Evolutionary conservation across 2,797 vertebrate genomes (phyloP).

Genomic region (Poecilia picta): DNA sequence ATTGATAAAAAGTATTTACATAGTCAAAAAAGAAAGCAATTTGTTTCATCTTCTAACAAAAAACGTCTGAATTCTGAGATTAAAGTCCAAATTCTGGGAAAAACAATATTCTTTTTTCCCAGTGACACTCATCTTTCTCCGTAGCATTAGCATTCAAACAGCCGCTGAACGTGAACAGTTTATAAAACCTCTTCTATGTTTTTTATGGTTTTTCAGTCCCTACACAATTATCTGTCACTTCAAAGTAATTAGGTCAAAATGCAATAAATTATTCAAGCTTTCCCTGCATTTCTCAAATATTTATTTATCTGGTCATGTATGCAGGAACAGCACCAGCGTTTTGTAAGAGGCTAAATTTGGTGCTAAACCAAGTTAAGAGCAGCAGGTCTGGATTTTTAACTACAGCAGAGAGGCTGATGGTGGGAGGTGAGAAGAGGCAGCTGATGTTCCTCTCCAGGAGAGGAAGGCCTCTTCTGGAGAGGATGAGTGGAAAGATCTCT

Average conservation of each 20-base stretch:
- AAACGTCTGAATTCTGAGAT: no score
- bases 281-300: neutral
- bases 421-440: constrained; percentile 70
- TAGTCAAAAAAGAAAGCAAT: no score
- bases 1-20: no score
- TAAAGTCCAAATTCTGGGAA: no score
- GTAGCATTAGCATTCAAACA: neutral
- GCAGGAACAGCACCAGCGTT: neutral
- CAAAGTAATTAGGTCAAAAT: constrained; percentile 9
- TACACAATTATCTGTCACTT: constrained; percentile 1
- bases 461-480: constrained; percentile 60
- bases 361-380: neutral
- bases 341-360: neutral
- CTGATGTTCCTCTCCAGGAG: constrained; percentile 66
- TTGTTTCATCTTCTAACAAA: no score
- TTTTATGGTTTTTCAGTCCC: neutral
- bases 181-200: neutral
- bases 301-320: neutral
- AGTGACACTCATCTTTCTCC: no score
- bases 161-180: neutral
- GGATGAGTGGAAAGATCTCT: constrained; percentile 68
- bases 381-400: neutral
- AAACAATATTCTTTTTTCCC: no score
- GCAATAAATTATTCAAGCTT: neutral
- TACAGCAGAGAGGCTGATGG: constrained; percentile 48